Conservation (phyloP, 2,888 invertebrate genomes). For the Xylota segnis region DNA sequence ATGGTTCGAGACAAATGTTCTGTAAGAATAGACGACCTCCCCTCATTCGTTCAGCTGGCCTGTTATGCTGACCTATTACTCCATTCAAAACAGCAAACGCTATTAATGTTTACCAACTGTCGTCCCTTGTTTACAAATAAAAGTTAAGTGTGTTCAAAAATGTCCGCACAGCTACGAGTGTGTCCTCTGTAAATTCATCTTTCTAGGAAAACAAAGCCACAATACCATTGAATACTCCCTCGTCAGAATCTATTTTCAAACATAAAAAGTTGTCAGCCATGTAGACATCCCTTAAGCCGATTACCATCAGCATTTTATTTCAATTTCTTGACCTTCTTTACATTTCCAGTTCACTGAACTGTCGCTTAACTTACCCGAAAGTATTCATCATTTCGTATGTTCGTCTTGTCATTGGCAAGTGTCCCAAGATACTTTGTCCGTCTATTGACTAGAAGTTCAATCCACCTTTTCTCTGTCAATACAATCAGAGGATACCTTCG, state of each 20-base stretch:
- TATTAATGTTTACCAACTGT: not conserved
- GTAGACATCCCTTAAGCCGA: constrained; percentile 27
- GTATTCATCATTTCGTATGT: constrained; percentile 20
- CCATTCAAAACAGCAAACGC: not conserved
- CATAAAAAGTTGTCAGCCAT: not conserved
- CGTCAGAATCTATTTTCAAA: constrained; percentile 11
- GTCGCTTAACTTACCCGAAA: not conserved
- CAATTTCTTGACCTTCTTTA: constrained; percentile 14
- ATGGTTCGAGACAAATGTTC: too few relatives aligned
- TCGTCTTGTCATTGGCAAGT: constrained; percentile 26
- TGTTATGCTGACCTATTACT: not conserved
- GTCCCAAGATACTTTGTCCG: constrained; percentile 12
- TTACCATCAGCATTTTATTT: constrained; percentile 38
- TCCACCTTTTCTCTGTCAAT: constrained; percentile 36
- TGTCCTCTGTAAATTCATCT: not conserved
- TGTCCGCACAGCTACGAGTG: not conserved
- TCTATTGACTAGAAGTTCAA: constrained; percentile 39
- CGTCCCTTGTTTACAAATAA: not conserved
- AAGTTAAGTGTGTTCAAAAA: too few relatives aligned
- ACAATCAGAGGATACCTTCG: constrained; percentile 29
- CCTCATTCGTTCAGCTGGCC: too few relatives aligned
- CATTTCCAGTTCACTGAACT: constrained; percentile 25
- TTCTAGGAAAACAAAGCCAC: not conserved
- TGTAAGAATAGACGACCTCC: too few relatives aligned
- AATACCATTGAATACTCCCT: not conserved